phyloP scores from a whole-genome alignment of 2,797 vertebrate genomes.

The Scyliorhinus canicula region DNA sequence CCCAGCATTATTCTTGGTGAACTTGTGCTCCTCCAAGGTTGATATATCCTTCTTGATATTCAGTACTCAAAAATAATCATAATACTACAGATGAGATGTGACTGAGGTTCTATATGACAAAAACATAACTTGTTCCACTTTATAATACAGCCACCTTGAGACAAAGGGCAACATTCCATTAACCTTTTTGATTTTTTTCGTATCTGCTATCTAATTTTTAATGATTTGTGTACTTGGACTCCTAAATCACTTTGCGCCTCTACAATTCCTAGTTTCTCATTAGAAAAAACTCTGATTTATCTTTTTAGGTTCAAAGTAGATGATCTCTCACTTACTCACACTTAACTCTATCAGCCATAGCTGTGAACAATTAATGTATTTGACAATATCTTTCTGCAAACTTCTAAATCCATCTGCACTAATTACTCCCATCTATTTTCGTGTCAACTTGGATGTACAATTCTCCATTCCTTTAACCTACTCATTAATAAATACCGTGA shows the following conservation, averaged over 20 bases:
- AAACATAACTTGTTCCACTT: neutral
- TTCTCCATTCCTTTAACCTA: neutral
- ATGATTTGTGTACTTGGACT: neutral
- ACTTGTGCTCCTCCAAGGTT: neutral
- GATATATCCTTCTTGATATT: neutral
- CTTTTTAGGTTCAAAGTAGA: neutral
- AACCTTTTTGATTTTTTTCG: neutral
- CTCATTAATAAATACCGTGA: neutral
- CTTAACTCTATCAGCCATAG: neutral
- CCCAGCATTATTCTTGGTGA: neutral
- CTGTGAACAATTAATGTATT: neutral
- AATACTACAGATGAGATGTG: neutral
- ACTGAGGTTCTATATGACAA: neutral
- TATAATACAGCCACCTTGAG: neutral
- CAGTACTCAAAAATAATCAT: neutral
- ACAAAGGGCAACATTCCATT: neutral
- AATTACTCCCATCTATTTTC: neutral
- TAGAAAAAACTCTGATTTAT: neutral
- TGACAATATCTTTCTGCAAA: neutral
- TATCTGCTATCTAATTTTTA: neutral
- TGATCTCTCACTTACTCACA: neutral
- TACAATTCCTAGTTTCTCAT: neutral
- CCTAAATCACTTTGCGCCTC: neutral
- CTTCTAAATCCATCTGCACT: neutral
- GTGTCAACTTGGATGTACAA: neutral